These are phyloP conservation scores for Eilema caniola DNA, from an alignment of 2,888 invertebrate genomes.

Conservation along the genomic window DNA sequence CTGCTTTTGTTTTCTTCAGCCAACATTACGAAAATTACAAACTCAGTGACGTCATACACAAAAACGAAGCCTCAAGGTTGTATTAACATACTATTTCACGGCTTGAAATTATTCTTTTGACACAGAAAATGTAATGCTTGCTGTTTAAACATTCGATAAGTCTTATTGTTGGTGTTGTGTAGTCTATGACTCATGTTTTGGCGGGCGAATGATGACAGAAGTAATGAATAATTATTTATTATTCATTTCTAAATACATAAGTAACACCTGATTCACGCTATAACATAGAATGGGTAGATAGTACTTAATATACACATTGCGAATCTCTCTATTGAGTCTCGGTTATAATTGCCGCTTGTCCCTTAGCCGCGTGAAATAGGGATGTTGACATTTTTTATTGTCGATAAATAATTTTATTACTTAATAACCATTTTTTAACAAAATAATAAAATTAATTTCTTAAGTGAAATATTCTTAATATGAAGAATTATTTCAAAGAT, in stretches of 20 bases:
- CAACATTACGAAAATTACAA: neutral
- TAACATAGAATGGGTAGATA: too few species aligned
- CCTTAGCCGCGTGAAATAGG: too few species aligned
- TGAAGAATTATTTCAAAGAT: too few species aligned
- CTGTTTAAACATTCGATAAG: neutral
- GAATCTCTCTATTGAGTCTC: too few species aligned
- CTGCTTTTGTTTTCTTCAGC: neutral
- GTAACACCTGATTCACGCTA: neutral
- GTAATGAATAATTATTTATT: constrained; percentile 25
- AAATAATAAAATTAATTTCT: too few species aligned
- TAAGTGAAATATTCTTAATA: too few species aligned
- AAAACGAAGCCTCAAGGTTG: neutral
- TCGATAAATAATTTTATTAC: too few species aligned
- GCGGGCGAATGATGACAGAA: constrained; percentile 34
- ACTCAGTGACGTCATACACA: neutral
- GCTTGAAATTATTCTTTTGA: neutral
- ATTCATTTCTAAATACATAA: neutral
- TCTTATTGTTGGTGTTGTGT: neutral
- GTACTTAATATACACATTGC: too few species aligned
- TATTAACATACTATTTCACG: neutral
- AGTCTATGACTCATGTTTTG: constrained; percentile 38
- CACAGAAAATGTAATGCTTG: neutral
- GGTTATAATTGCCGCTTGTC: too few species aligned
- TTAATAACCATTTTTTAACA: too few species aligned
- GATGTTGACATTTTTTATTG: too few species aligned